Conservation (phyloP, 1,140 invertebrate genomes). For the Odontomachus brunneus region DNA sequence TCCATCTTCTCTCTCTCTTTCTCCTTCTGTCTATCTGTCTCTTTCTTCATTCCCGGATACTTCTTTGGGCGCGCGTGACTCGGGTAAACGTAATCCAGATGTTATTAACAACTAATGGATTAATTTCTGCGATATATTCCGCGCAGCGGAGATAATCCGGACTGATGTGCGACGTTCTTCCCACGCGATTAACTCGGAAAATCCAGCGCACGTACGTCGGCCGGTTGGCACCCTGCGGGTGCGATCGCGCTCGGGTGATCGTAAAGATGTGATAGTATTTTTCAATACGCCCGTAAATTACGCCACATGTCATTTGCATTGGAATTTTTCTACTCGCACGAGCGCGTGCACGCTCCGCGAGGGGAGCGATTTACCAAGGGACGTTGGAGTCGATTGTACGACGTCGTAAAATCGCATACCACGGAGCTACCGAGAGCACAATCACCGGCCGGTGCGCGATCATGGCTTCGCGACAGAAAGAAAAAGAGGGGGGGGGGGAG, state of each 20-base stretch:
- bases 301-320: slow-evolving; percentile 46
- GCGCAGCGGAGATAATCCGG: no score
- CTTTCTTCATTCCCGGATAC: no score
- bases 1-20: not conserved
- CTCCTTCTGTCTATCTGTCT: not conserved
- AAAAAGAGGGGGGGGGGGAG: no score
- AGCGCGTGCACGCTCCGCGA: not conserved
- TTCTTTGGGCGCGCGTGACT: no score
- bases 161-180: no score
- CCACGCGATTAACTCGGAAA: not conserved
- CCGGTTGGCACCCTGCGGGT: not conserved
- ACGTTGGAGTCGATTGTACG: slow-evolving; percentile 28
- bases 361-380: not conserved
- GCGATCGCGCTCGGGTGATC: not conserved
- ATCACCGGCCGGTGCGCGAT: not conserved
- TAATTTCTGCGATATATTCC: no score
- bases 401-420: slow-evolving; percentile 50
- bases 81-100: no score
- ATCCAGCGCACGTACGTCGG: not conserved
- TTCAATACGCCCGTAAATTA: slow-evolving; percentile 53
- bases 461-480: not conserved
- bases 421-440: not conserved
- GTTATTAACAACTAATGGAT: no score
- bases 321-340: slow-evolving; percentile 42
- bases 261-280: slow-evolving; percentile 41